These are phyloP conservation scores for Octodon degus DNA, from an alignment of 2,113 vertebrate genomes.

Conservation along the genomic window DNA sequence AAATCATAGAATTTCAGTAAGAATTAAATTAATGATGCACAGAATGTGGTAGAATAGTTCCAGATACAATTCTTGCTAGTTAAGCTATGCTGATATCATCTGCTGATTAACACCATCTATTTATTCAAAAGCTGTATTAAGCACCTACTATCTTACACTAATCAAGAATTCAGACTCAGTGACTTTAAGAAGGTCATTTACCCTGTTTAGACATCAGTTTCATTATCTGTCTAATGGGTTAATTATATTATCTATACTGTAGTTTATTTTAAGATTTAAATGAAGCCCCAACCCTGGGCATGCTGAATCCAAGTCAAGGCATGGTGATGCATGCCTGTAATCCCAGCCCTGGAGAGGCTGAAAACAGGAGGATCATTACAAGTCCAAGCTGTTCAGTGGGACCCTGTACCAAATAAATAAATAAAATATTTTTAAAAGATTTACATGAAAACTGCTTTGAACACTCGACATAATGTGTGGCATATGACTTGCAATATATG, in stretches of 20 bases:
- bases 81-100: slow-evolving; percentile 26
- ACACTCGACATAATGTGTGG: slow-evolving; percentile 1
- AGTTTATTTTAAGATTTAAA: slow-evolving; percentile 20
- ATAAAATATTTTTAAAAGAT: not conserved
- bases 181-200: not conserved
- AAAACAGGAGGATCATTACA: too few species aligned
- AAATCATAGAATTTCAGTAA: not conserved
- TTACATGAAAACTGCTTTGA: slow-evolving; percentile 49
- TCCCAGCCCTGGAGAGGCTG: too few species aligned
- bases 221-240: not conserved
- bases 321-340: too few species aligned
- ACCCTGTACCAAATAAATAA: too few species aligned
- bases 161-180: slow-evolving; percentile 24
- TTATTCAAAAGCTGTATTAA: slow-evolving; percentile 32
- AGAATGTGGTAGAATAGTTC: slow-evolving; percentile 3
- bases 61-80: not conserved
- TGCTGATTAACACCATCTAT: not conserved
- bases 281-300: not conserved
- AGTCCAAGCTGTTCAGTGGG: too few species aligned
- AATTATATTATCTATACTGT: not conserved
- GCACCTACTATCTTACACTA: not conserved
- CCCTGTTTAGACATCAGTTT: not conserved
- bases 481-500: not conserved
- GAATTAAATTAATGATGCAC: slow-evolving; percentile 27
- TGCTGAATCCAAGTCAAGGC: too few species aligned